Percentiles rank a stretch among this genome's conserved stretches.
Conservation (phyloP, 2,888 invertebrate species). For the Opisthograptis luteolata region DNA sequence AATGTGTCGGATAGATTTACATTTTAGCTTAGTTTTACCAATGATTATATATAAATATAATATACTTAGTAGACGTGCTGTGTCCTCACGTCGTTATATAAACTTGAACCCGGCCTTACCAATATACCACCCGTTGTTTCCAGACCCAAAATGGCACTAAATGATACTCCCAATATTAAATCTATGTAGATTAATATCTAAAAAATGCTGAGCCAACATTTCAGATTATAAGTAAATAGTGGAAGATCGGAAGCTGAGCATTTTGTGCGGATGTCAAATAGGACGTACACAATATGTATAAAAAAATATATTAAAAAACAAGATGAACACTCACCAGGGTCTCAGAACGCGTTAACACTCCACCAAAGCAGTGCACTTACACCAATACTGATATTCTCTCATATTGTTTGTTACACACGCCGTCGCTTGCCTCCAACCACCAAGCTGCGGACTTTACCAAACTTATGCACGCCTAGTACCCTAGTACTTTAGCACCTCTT, state of each 20-base stretch:
- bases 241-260: constrained; percentile 44
- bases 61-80: constrained; percentile 7
- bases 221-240: constrained; percentile 32
- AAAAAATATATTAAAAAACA: constrained; percentile 67
- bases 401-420: constrained; percentile 69
- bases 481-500: constrained; percentile 67
- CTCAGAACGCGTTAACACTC: constrained; percentile 81
- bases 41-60: constrained; percentile 7
- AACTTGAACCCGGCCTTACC: constrained; percentile 2
- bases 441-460: constrained; percentile 82
- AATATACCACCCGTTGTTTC: constrained; percentile 16
- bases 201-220: constrained; percentile 46
- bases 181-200: constrained; percentile 31
- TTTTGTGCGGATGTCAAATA: constrained; percentile 49
- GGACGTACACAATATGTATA: constrained; percentile 55
- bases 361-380: constrained; percentile 84
- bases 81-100: neutral
- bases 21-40: constrained; percentile 7
- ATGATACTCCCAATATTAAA: constrained; percentile 19
- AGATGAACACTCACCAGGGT: constrained; percentile 81
- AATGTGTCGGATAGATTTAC: constrained; percentile 1
- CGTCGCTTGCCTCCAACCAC: constrained; percentile 74
- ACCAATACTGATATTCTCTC: constrained; percentile 60
- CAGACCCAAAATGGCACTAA: constrained; percentile 16
- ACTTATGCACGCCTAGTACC: constrained; percentile 79